Conservation (phyloP, 2,888 invertebrate genomes). For the Volucella zonaria region DNA sequence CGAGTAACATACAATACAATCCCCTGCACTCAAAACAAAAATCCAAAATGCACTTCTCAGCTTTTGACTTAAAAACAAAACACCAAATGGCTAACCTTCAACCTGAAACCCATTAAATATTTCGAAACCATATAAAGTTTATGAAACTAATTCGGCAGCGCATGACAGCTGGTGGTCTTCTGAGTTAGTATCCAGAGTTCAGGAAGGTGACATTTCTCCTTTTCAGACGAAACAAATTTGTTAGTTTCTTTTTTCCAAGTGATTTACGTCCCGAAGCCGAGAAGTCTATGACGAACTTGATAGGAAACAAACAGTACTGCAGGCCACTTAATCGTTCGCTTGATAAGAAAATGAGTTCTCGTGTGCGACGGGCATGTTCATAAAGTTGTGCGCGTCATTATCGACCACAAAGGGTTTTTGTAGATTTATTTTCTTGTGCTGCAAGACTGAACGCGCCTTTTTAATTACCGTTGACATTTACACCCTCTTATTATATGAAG, state of each 20-base stretch:
- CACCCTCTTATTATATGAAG: neutral
- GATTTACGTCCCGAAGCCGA: conserved; percentile 20
- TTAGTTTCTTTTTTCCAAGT: conserved; percentile 27
- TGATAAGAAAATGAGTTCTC: conserved; percentile 10
- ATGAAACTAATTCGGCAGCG: neutral
- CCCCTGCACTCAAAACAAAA: no score
- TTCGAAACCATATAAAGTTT: neutral
- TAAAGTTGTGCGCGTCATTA: conserved; percentile 10
- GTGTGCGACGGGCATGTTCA: neutral
- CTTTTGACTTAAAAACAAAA: neutral
- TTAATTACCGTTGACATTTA: conserved; percentile 46
- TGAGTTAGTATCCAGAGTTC: conserved; percentile 19
- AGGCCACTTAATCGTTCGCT: conserved; percentile 30
- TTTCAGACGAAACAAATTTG: conserved; percentile 32
- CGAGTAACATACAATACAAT: no score
- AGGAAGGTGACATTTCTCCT: conserved; percentile 31
- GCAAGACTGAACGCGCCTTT: neutral
- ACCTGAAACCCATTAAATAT: neutral
- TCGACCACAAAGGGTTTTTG: conserved; percentile 29
- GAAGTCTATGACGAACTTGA: conserved; percentile 10
- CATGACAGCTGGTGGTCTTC: conserved; percentile 1
- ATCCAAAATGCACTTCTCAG: no score
- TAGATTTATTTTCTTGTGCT: neutral
- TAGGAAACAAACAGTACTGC: conserved; percentile 11
- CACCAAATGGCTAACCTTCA: neutral